Base-by-base conservation (phyloP, 2,797 vertebrate species). In the Erethizon dorsatum region DNA sequence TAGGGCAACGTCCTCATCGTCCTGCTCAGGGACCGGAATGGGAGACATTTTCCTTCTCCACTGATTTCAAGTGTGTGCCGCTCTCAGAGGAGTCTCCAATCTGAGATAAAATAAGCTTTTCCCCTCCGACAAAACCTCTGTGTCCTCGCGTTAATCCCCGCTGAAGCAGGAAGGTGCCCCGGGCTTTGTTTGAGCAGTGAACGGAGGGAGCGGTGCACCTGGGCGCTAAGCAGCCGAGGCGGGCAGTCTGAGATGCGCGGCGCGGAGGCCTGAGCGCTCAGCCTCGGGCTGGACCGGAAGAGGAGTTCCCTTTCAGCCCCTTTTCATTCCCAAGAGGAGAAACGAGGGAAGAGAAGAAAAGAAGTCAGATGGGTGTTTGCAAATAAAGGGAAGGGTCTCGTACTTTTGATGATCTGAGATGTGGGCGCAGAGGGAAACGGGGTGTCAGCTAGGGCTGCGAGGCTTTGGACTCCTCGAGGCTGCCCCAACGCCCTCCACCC, bases 171-270 rank as follows among this genome's bases (percentile, higher is more conserved):
- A 97, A 98, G 98, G 98, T 98, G 98, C 94, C 83, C 22, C 8
- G 0, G 17, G 65, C 96, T 98, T 96, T 97, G 97, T 97, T 97
- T 95, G 98, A 90, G 96, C 97, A 97, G 98, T 92, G 98, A 98
- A 98, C 98, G 98, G 98, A 98, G 99, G 98, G 98, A 97, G 95
- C 98, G 14, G 97, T 86, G 96, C 97, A 98, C 98, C 98, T 98
- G 98, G 77, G 98, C 80, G 91, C 97, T 97, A 92, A 95, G 98
- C 98, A 97, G 90, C 26, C 26, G 1, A 77, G 26, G 24, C 3
- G 1, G 97, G 93, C 97, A 98, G 86, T 95, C 95, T 94, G 95
- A 90, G 97, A 85, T 50, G 97, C 93, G 94, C 54, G 97, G 93
- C 50, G 96, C 10, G 37, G 37, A 69, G 59, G 41, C 78, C 95